Conservation (phyloP, 2,797 vertebrate genomes). For the Mycteria americana region DNA sequence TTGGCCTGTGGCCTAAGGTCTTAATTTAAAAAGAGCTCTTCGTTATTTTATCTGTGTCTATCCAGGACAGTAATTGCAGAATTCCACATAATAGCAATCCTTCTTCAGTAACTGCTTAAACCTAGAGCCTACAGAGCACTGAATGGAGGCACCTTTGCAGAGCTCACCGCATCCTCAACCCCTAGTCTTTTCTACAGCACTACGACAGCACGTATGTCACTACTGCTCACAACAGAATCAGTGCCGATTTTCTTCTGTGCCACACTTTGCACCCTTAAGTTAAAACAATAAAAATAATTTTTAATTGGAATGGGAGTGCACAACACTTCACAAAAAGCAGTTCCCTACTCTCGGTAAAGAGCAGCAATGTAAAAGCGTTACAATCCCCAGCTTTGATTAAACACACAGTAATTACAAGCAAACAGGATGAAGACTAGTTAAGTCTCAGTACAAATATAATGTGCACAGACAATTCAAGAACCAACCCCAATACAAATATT, state of each 20-base stretch:
- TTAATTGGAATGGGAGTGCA: neutral
- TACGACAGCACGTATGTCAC: fast-evolving
- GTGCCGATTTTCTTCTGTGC: neutral
- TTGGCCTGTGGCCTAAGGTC: neutral
- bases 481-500: neutral
- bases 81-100: neutral
- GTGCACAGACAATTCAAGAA: neutral
- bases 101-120: neutral
- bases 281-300: neutral
- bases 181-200: neutral
- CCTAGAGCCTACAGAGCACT: neutral
- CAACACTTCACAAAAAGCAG: neutral
- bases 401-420: neutral
- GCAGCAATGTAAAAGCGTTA: neutral
- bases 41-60: neutral
- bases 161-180: neutral
- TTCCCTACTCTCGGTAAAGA: neutral
- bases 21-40: neutral
- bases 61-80: neutral
- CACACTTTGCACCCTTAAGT: neutral
- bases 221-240: neutral
- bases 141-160: neutral
- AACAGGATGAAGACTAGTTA: neutral
- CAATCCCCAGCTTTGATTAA: neutral
- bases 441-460: neutral